phyloP scores from a whole-genome alignment of 2,797 vertebrate genomes.

The Sciurus carolinensis region DNA sequence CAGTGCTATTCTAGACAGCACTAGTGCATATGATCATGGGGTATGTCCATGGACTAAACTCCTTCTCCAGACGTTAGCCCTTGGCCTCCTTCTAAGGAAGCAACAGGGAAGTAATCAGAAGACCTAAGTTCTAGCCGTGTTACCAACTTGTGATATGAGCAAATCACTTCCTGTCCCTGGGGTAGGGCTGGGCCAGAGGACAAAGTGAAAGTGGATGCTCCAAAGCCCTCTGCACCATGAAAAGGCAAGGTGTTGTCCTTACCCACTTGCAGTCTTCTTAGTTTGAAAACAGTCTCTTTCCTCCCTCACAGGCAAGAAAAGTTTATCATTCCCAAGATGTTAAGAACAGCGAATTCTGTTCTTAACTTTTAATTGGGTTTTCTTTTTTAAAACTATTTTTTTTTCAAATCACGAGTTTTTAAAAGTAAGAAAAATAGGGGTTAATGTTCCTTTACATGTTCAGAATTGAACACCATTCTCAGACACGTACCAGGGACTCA shows the following conservation, averaged over 20 bases:
- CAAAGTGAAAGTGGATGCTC: too few species aligned
- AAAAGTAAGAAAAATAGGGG: not conserved
- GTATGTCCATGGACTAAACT: not conserved
- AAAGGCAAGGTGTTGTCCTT: not conserved
- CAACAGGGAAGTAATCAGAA: not conserved
- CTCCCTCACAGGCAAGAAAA: not conserved
- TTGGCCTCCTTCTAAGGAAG: not conserved
- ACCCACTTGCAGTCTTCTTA: not conserved
- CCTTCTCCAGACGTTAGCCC: not conserved
- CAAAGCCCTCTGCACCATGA: rapidly evolving
- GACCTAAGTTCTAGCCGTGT: not conserved
- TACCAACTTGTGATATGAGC: not conserved
- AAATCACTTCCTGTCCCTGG: not conserved
- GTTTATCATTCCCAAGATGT: not conserved
- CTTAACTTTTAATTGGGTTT: not conserved
- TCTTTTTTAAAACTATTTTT: not conserved
- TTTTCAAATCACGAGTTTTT: not conserved
- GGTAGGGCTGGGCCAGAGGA: not conserved
- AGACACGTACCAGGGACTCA: not conserved
- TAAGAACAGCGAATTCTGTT: slow-evolving; percentile 17
- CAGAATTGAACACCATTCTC: not conserved
- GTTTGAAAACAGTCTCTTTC: not conserved
- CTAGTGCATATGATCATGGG: rapidly evolving
- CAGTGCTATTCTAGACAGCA: not conserved
- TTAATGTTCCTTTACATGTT: not conserved